Evolutionary conservation across 2,797 vertebrate species (phyloP).

Genomic region (Tamandua tetradactyla): DNA sequence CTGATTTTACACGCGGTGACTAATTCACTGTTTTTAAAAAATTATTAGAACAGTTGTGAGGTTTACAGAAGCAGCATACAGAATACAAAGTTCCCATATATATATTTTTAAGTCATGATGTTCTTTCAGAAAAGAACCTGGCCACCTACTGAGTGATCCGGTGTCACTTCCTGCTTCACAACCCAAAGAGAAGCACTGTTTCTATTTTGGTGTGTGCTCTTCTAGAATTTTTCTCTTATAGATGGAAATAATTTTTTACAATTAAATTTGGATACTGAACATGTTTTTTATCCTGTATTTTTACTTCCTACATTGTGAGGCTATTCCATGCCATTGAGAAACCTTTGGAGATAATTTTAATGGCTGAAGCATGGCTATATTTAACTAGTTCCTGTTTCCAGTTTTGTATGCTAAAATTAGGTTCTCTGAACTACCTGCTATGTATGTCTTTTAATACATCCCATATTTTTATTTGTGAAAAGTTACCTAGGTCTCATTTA

Average conservation of each 20-base stretch:
- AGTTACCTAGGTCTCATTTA: background rate
- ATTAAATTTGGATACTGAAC: background rate
- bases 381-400: background rate
- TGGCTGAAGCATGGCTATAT: background rate
- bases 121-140: background rate
- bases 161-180: background rate
- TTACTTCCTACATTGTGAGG: background rate
- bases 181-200: background rate
- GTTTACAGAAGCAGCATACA: no score
- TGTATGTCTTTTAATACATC: background rate
- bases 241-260: background rate
- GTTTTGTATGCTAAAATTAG: background rate
- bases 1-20: background rate
- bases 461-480: conserved; percentile 24
- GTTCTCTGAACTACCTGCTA: background rate
- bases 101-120: background rate
- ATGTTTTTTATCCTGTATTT: background rate
- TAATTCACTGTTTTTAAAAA: background rate
- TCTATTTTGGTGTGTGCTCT: background rate
- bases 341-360: background rate
- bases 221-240: background rate
- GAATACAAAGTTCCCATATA: no score
- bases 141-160: background rate
- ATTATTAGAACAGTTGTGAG: no score
- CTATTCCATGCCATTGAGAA: background rate